A percentile compares a stretch with the other conserved stretches of the same genome.
Conservation (phyloP, 2,113 vertebrate genomes). For the Sylvia atricapilla region DNA sequence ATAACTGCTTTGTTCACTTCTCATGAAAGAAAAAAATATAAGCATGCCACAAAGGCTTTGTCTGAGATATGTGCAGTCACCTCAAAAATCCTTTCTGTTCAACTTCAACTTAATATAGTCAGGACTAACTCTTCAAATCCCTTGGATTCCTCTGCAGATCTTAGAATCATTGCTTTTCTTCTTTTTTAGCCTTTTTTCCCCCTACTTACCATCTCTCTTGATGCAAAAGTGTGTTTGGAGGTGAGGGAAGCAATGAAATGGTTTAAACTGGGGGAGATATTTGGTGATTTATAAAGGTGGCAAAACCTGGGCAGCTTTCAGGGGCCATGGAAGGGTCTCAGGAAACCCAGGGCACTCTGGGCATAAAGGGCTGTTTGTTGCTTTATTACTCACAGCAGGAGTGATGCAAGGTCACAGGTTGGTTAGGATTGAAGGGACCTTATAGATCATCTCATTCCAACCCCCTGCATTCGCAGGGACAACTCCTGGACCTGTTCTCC, state of each 20-base stretch:
- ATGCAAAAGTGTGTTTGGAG: not conserved
- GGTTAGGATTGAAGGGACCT: not conserved
- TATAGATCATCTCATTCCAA: not conserved
- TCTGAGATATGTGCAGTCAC: not conserved
- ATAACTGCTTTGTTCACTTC: not conserved
- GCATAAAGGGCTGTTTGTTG: not conserved
- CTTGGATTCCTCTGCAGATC: not conserved
- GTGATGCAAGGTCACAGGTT: not conserved
- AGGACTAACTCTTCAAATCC: not conserved
- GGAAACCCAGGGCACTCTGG: not conserved
- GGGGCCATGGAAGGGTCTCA: not conserved
- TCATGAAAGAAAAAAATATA: not conserved
- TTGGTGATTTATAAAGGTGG: not conserved
- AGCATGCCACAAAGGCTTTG: rapidly evolving
- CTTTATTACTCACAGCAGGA: not conserved
- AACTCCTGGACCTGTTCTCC: rapidly evolving
- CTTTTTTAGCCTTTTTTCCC: rapidly evolving
- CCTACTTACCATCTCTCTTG: not conserved
- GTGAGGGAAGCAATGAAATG: not conserved
- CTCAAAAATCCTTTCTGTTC: not conserved
- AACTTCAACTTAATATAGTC: not conserved
- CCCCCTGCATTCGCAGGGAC: not conserved
- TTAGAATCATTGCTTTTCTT: not conserved
- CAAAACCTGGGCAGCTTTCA: not conserved
- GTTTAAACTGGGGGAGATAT: not conserved